Percentiles rank a stretch among this genome's conserved stretches.
Conservation (phyloP, 1,140 invertebrate species). For the Leptinotarsa texana region DNA sequence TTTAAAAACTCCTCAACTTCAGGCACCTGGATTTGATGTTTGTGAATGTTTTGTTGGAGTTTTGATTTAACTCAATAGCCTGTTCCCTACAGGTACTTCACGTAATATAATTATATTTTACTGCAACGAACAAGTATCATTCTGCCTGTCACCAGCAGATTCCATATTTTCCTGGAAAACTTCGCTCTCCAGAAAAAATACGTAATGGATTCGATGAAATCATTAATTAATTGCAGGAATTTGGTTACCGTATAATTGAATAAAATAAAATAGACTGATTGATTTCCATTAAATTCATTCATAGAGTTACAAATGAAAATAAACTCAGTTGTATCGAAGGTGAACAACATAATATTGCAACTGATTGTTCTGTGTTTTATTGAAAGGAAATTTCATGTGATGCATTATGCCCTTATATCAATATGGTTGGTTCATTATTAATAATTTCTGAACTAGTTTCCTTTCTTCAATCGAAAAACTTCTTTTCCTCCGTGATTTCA, state of each 20-base stretch:
- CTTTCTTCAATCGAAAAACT: no score
- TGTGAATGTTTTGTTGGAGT: background rate
- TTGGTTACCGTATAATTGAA: background rate
- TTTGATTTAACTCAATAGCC: background rate
- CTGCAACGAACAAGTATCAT: background rate
- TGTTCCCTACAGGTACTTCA: background rate
- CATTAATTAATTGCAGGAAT: conserved; percentile 1
- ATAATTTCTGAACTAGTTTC: no score
- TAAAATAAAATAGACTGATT: background rate
- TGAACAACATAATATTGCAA: no score
- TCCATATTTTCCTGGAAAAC: background rate
- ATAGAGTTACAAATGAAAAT: no score
- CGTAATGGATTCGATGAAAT: background rate
- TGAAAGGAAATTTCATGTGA: no score
- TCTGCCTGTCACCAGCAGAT: conserved; percentile 3
- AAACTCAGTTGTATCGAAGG: no score
- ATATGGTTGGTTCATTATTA: no score
- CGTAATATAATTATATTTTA: conserved; percentile 4
- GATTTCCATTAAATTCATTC: background rate
- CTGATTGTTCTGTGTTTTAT: no score
- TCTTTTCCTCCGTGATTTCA: no score
- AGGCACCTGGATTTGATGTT: background rate
- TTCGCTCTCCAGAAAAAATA: background rate
- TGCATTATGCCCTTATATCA: no score
- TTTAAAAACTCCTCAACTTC: background rate